A percentile compares a stretch with the other conserved stretches of the same genome.
Conservation (phyloP, 2,797 vertebrate species). For the Sandelia bainsii region DNA sequence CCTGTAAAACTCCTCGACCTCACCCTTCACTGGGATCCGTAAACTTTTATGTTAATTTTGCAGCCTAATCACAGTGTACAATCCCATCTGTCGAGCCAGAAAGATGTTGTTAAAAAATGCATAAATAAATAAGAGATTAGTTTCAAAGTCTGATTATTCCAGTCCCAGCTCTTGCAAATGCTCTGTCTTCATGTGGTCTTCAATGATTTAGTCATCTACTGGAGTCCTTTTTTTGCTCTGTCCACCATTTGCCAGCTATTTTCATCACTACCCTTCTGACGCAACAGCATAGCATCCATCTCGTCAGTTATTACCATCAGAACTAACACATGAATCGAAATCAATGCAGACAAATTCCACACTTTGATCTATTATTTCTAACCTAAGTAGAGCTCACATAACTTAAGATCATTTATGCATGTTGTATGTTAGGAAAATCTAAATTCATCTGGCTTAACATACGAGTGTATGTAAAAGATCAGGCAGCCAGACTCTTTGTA, state of each 20-base stretch:
- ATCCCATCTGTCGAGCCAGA: constrained; percentile 47
- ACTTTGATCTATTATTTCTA: constrained; percentile 82
- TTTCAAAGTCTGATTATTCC: constrained; percentile 51
- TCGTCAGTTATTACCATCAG: constrained; percentile 69
- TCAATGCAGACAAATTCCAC: constrained; percentile 54
- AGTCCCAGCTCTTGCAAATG: constrained; percentile 31
- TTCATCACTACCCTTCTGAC: constrained; percentile 77
- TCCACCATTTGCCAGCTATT: constrained; percentile 70
- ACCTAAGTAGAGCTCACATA: constrained; percentile 58
- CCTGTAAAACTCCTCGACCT: constrained; percentile 13
- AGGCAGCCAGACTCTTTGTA: constrained; percentile 21
- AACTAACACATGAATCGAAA: constrained; percentile 69
- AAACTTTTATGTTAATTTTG: constrained; percentile 17
- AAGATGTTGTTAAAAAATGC: constrained; percentile 41
- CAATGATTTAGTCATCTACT: constrained; percentile 64
- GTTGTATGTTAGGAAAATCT: constrained; percentile 53
- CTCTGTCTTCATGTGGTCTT: constrained; percentile 47
- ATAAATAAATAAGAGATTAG: constrained; percentile 49
- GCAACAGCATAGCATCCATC: constrained; percentile 67
- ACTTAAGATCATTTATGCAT: constrained; percentile 75
- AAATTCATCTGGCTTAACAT: constrained; percentile 31
- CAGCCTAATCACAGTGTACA: constrained; percentile 3
- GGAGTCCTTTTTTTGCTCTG: constrained; percentile 52
- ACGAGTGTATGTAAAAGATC: constrained; percentile 8
- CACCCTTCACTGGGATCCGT: constrained; percentile 17